phyloP scores from a whole-genome alignment of 2,797 vertebrate genomes.

The Mormyrops boulengeri region DNA sequence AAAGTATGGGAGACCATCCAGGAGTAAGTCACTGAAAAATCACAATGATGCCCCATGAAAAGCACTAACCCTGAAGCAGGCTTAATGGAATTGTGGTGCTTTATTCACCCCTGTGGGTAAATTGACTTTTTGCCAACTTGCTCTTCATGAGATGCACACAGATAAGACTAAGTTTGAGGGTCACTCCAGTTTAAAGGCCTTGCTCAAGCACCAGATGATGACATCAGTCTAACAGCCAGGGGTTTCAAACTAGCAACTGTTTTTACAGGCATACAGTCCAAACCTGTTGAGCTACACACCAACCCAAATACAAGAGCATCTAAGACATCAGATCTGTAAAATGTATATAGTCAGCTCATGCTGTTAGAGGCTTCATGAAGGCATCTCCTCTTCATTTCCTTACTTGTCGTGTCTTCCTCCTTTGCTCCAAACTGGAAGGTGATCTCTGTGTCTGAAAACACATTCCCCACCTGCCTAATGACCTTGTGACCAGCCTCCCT shows the following conservation, averaged over 20 bases:
- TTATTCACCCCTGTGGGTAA: background rate
- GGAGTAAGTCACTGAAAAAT: background rate
- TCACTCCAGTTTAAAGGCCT: background rate
- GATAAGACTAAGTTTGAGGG: background rate
- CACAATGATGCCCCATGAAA: background rate
- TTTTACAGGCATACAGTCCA: background rate
- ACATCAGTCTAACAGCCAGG: background rate
- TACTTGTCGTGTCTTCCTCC: conserved; percentile 24
- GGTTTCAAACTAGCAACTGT: background rate
- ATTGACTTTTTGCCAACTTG: background rate
- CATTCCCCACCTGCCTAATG: conserved; percentile 55
- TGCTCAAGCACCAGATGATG: background rate
- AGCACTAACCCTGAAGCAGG: background rate
- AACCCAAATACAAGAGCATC: background rate
- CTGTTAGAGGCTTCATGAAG: background rate
- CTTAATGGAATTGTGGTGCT: background rate
- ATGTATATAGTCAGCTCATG: background rate
- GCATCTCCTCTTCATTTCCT: conserved; percentile 31
- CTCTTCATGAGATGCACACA: background rate
- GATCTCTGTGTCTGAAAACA: conserved; percentile 52
- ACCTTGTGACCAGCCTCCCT: conserved; percentile 46
- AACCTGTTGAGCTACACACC: background rate
- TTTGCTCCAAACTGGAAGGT: conserved; percentile 56
- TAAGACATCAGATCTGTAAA: background rate
- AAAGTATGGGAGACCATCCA: background rate